Base-by-base conservation (phyloP, 2,888 invertebrate species). In the Thymelicus lineola region DNA sequence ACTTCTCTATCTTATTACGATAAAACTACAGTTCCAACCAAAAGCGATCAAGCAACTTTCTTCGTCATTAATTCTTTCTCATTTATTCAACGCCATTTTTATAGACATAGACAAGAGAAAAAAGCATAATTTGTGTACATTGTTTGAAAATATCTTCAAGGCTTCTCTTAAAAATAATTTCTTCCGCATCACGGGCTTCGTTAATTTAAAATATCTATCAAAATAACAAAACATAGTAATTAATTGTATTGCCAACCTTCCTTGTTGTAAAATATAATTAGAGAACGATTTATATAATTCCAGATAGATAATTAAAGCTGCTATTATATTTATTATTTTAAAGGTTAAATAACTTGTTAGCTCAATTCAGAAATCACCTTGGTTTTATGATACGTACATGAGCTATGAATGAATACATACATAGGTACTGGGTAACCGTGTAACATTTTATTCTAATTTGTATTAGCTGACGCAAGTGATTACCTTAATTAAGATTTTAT, bases 261-360 rank as follows among this genome's bases (percentile, higher is more conserved):
- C 57, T 59, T 58, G 53, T 45, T 17, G 59, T 53, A 59, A 70
- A 53, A 59, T 64, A 53, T 70, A 70, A 70, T 70, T 70, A 64
- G 42, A 53, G 42, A 70, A 62, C 62, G 57, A 70, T 64, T 59
- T 55, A 42, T 64, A 63, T 70, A 60, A 70, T 60, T 60, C 60
- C 53, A 53, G 53, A 65, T 70, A 60, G 28, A 45, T 69, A 36
- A 63, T 63, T 48, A 58, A 63, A 57, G 48, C 9, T 35, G 48
- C 46, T 53, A 36, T 46, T 42, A 45, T 58, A 58, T 38, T 58
- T 58, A 58, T 38, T 58, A 38, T 64, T 70, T 59, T 17, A 70
- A 70, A 70, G 70, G 70, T 70, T 53, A 70, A 59, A 58, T 14
- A 35, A 36, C 65, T 70, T 60, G 70, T 70, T 70, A 70, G 60